Conservation (phyloP, 2,113 vertebrate genomes). For the Corythornis cristatus region DNA sequence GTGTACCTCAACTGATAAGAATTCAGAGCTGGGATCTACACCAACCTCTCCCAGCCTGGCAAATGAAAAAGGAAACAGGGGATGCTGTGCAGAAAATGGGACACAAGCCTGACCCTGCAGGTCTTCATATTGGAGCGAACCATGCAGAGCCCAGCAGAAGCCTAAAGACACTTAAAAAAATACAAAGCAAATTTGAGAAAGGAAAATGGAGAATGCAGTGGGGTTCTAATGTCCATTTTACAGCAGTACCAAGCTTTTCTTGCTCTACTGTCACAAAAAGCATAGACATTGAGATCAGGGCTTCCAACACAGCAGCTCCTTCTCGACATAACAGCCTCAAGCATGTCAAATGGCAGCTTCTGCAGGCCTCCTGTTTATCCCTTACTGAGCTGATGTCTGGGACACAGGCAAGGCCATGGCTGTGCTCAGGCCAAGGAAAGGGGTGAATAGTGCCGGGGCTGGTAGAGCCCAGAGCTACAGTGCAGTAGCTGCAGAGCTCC, state of each 20-base stretch:
- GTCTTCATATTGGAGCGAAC: neutral
- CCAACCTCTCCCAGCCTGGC: neutral
- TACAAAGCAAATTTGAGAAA: neutral
- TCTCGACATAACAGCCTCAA: neutral
- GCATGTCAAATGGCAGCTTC: fast-evolving
- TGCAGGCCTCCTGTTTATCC: fast-evolving
- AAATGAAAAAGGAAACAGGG: neutral
- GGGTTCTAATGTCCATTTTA: neutral
- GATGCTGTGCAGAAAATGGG: neutral
- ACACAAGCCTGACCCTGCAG: neutral
- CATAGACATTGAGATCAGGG: fast-evolving
- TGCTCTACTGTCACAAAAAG: neutral
- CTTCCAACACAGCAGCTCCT: neutral
- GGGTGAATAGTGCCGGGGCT: fast-evolving
- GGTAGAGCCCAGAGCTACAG: neutral
- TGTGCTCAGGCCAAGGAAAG: neutral
- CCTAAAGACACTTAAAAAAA: neutral
- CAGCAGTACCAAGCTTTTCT: neutral
- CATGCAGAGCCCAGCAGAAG: fast-evolving
- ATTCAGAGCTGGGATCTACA: neutral
- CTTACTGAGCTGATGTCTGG: neutral
- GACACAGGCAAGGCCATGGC: neutral
- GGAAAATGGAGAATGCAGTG: fast-evolving
- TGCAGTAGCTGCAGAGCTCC: fast-evolving
- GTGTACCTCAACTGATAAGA: neutral